phyloP scores from a whole-genome alignment of 2,888 invertebrate genomes.

The Acleris holmiana region DNA sequence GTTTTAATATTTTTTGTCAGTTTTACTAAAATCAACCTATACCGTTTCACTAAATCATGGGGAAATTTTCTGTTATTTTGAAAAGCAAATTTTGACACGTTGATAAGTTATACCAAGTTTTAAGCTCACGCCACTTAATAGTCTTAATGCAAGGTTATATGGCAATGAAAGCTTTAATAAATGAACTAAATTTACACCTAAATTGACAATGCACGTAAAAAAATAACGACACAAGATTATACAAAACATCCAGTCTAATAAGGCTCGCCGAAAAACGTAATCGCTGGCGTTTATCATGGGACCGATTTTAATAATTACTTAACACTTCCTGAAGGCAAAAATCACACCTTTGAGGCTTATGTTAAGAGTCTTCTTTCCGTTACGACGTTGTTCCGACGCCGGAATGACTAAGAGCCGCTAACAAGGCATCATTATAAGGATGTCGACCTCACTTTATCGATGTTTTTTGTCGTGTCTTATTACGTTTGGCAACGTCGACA shows the following conservation, averaged over 20 bases:
- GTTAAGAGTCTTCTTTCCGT: slow-evolving; percentile 74
- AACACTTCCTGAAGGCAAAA: slow-evolving; percentile 72
- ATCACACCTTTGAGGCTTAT: slow-evolving; percentile 79
- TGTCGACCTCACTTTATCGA: slow-evolving; percentile 68
- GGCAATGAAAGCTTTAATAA: not conserved
- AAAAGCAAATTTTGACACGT: no score
- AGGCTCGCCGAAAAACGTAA: slow-evolving; percentile 44
- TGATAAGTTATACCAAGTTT: no score
- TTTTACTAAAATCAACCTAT: no score
- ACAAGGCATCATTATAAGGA: slow-evolving; percentile 80
- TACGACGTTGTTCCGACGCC: slow-evolving; percentile 56
- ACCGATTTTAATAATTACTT: slow-evolving; percentile 74
- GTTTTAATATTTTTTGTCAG: no score
- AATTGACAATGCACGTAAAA: slow-evolving; percentile 25
- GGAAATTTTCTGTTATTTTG: no score
- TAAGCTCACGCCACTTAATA: no score
- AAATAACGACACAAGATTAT: slow-evolving; percentile 30
- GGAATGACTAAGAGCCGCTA: slow-evolving; percentile 77
- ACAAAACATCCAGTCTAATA: slow-evolving; percentile 29
- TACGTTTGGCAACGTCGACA: slow-evolving; percentile 38
- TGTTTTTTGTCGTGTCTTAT: slow-evolving; percentile 62
- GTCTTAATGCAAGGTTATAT: not conserved
- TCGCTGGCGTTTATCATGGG: slow-evolving; percentile 49
- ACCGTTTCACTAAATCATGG: no score
- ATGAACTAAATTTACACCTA: slow-evolving; percentile 1